Evolutionary conservation across 1,140 invertebrate species (phyloP).

Genomic region (Drosophila virilis): DNA sequence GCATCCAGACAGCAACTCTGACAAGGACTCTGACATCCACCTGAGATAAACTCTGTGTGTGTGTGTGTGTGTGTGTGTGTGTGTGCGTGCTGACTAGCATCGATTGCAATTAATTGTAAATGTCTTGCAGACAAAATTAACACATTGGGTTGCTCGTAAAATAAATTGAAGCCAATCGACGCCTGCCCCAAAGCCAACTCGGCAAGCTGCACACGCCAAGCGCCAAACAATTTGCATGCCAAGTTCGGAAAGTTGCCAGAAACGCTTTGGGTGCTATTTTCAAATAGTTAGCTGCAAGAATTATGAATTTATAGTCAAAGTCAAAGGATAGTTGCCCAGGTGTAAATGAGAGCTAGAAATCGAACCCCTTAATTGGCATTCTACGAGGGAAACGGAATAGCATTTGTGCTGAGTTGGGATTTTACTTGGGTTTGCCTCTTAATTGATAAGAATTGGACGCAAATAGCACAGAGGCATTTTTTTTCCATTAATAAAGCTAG

Average conservation of each 20-base stretch:
- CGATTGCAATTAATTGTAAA: slow-evolving; percentile 68
- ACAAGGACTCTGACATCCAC: not conserved
- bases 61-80: slow-evolving; percentile 13
- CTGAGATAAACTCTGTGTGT: not conserved
- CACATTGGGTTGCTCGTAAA: slow-evolving; percentile 43
- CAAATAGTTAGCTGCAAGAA: slow-evolving; percentile 18
- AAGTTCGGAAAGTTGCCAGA: slow-evolving; percentile 33
- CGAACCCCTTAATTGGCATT: not conserved
- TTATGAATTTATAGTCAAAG: slow-evolving; percentile 29
- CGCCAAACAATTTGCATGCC: slow-evolving; percentile 34
- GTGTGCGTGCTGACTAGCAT: slow-evolving; percentile 20
- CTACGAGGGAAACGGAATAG: too few relatives aligned
- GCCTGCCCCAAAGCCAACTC: slow-evolving; percentile 8
- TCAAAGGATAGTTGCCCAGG: slow-evolving; percentile 4
- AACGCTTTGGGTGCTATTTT: slow-evolving; percentile 17
- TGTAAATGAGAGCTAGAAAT: not conserved
- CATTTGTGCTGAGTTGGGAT: too few relatives aligned
- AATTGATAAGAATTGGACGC: too few relatives aligned
- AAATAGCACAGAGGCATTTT: not conserved
- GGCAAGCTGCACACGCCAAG: slow-evolving; percentile 13
- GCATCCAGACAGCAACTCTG: slow-evolving; percentile 15
- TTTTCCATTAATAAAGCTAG: too few relatives aligned
- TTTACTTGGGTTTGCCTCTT: too few relatives aligned
- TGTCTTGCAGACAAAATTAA: slow-evolving; percentile 67
- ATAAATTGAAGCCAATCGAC: slow-evolving; percentile 46